Base-by-base conservation (phyloP, 2,888 invertebrate genomes). In the Periphyllus acericola region DNA sequence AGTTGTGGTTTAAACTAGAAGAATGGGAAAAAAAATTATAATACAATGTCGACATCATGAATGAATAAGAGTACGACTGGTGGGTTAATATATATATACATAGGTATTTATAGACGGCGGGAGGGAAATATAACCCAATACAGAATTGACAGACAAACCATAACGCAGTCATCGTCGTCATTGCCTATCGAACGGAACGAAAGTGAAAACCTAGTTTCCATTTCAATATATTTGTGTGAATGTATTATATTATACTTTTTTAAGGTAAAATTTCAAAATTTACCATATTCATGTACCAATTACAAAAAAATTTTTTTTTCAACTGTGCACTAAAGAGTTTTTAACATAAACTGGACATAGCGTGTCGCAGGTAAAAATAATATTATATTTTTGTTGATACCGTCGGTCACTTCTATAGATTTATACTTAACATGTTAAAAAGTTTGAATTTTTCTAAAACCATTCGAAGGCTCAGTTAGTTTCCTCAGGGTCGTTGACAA, bases 141-240 rank as follows among this genome's bases (percentile, higher is more conserved):
- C 75, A 74, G 87, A 72, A 87, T 80, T 74, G 87, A 81, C 81
- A 74, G 87, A 81, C 87, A 81, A 80, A 87, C 81, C 87, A 75
- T 87, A 81, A 87, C 87, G 81, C 87, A 87, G 87, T 87, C 87
- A 81, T 87, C 81, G 87, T 87, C 81, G 87, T 87, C 81, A 87
- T 87, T 81, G 74, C 80, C 72, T 74, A 66, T 87, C 81, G 87
- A 87, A 81, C 87, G 87, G 87, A 87, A 87, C 87, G 87, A 87
- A 87, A 87, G 87, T 87, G 87, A 87, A 81, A 87, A 87, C 40
- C 80, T 74, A 80, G 40, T 87, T 87, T 81, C 81, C 81, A 81
- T 87, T 86, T 87, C 36, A 34, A 74, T 74, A 55, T 55, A 83
- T 74, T 74, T 66, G 36, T 29, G 32, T 76, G 11, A 25, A 68